Evolutionary conservation across 1,140 invertebrate species (phyloP), one percentile per base, ranked within the genome.

Genomic region (Grapholita molesta): DNA sequence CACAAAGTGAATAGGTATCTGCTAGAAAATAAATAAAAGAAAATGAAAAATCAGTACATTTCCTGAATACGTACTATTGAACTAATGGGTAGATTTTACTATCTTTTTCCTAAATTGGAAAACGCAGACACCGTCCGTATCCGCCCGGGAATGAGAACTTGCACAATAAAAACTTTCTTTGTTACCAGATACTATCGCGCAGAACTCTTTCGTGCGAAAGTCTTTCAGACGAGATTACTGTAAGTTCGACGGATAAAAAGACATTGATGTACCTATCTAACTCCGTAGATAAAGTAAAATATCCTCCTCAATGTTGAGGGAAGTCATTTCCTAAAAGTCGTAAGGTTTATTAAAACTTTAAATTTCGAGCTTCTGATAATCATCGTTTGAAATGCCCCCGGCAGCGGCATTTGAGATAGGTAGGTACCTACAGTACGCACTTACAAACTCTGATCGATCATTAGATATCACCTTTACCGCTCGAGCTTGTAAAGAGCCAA

Each of bases 81-180:
- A 48, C 42, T 65, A 38, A 28, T 38, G 33, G 5, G 38, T 35
- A 52, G 38, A 67, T 83, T 88, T 86, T 85, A 88, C 79, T 83
- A 70, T 84, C 77, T 83, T 81, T 77, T 85, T 79, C 80, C 79
- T 75, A 86, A 85, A 89, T 88, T 88, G 85, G 86, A 86, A 85
- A 83, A 81, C 42, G 79, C 86, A 85, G 83, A 86, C 81, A 78
- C 76, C 82, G 77, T 71, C 83, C 79, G 78, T 85, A 82, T 82
- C 70, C 72, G 70, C 74, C 75, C 61, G 70, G 68, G 70, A 77
- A 73, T 64, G 68, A 67, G 70, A 88, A 91, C 78, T 91, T 89
- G 66, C 72, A 71, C 74, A 80, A 84, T 90, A 91, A 90, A 91
- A 91, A 89, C 84, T 91, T 91, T 86, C 85, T 89, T 91, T 88